phyloP scores from a whole-genome alignment of 1,140 invertebrate genomes.

The Polypedilum vanderplanki region DNA sequence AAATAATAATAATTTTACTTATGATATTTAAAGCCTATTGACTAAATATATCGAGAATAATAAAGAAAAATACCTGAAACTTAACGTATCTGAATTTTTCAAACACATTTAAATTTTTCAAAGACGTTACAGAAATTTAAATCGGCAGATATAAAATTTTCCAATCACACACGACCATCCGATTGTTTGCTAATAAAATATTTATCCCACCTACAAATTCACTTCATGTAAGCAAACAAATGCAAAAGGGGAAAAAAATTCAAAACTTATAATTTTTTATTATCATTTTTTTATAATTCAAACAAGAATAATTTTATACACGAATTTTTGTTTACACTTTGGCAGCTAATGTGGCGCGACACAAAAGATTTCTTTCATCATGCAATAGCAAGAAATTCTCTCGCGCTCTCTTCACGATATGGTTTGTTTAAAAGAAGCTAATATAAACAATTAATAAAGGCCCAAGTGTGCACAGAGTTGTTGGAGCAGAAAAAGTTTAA shows the following conservation, averaged over 20 bases:
- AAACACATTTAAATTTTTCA: not conserved
- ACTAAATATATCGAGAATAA: not conserved
- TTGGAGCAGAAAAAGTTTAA: not conserved
- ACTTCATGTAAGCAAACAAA: not conserved
- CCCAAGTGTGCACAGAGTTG: too few relatives aligned
- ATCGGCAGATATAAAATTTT: not conserved
- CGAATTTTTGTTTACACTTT: not conserved
- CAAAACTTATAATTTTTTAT: not conserved
- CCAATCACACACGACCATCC: not conserved
- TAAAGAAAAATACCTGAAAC: too few relatives aligned
- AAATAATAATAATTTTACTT: constrained; percentile 9
- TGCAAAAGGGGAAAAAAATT: not conserved
- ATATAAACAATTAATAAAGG: constrained; percentile 9
- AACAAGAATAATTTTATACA: not conserved
- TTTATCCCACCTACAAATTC: not conserved
- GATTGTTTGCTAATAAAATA: not conserved
- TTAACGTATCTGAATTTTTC: not conserved
- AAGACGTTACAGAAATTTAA: not conserved
- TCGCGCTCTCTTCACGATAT: not conserved
- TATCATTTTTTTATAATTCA: not conserved
- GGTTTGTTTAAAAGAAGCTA: constrained; percentile 18
- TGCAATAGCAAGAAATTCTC: constrained; percentile 4
- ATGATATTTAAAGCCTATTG: not conserved
- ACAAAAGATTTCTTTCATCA: constrained; percentile 19
- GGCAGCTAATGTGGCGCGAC: not conserved